Evolutionary conservation across 35 echinoderm and acorn worm genomes (phyloP).

Genomic region (Ophiothrix spiculata): DNA sequence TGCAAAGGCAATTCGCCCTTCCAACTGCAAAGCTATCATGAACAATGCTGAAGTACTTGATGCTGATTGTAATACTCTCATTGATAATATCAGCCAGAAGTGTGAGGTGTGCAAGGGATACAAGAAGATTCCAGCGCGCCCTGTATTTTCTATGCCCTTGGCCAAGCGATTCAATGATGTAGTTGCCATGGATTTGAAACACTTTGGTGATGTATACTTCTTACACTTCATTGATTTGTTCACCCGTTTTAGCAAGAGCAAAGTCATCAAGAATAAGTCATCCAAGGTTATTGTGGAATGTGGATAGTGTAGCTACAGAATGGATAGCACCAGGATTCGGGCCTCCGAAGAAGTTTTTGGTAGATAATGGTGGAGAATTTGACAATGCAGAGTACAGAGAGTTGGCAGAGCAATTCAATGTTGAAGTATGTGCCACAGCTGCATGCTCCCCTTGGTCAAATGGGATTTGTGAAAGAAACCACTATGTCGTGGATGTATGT

Average conservation of each 20-base stretch:
- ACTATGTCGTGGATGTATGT: not conserved
- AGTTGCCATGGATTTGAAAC: constrained; percentile 19
- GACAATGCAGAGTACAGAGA: constrained; percentile 19
- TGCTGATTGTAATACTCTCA: constrained; percentile 1
- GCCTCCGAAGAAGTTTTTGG: constrained; percentile 28
- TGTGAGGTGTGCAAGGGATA: constrained; percentile 53
- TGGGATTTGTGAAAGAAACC: constrained; percentile 20
- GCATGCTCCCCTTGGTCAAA: constrained; percentile 23
- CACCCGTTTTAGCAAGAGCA: constrained; percentile 42
- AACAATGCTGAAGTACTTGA: constrained; percentile 18
- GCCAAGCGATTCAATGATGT: constrained; percentile 26
- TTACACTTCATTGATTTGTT: constrained; percentile 37
- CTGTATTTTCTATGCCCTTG: constrained; percentile 36
- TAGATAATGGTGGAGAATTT: not conserved
- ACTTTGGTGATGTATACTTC: constrained; percentile 36
- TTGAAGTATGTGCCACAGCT: constrained; percentile 13
- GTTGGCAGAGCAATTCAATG: constrained; percentile 22
- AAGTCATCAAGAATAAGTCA: constrained; percentile 26
- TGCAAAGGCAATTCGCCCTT: constrained; percentile 27
- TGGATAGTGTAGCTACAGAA: constrained; percentile 34
- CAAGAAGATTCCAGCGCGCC: constrained; percentile 39
- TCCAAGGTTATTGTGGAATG: constrained; percentile 21
- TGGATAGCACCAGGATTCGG: constrained; percentile 44
- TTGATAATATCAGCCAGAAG: constrained; percentile 41
- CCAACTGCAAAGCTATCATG: constrained; percentile 17